Conservation (phyloP, 2,113 vertebrate species). For the Chloropsis hardwickii region DNA sequence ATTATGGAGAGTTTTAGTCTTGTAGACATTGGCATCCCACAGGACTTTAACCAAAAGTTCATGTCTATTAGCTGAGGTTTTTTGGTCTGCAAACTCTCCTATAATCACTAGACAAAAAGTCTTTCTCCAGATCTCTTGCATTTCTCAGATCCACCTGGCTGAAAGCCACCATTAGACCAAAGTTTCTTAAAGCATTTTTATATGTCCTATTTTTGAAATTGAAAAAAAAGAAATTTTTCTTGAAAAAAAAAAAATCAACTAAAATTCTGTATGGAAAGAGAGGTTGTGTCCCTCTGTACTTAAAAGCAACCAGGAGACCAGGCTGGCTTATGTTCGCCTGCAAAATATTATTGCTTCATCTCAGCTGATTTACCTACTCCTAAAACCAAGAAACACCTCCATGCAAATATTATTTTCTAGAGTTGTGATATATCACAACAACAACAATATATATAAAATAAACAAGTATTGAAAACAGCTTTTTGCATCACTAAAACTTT, state of each 20-base stretch:
- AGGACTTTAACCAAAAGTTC: neutral
- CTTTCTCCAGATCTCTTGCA: neutral
- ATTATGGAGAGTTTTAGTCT: neutral
- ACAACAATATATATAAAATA: neutral
- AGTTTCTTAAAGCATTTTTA: neutral
- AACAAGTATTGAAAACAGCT: neutral
- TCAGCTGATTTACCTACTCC: neutral
- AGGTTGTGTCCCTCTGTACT: neutral
- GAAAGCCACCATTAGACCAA: neutral
- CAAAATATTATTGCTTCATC: neutral
- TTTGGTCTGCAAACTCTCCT: neutral
- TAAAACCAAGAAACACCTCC: neutral
- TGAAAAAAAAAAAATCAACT: neutral
- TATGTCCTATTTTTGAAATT: too few species aligned
- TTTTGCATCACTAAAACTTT: neutral
- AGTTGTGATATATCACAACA: neutral
- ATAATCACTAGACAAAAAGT: neutral
- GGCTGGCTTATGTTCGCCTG: neutral
- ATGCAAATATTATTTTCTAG: neutral
- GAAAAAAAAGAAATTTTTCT: neutral
- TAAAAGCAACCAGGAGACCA: neutral
- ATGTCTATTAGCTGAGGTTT: neutral
- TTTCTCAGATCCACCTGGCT: neutral
- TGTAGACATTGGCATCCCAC: neutral
- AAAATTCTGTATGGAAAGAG: neutral